Evolutionary conservation across 2,113 vertebrate genomes (phyloP), one percentile per base, ranked within the genome.

Genomic region (Myrmophylax atrothorax): DNA sequence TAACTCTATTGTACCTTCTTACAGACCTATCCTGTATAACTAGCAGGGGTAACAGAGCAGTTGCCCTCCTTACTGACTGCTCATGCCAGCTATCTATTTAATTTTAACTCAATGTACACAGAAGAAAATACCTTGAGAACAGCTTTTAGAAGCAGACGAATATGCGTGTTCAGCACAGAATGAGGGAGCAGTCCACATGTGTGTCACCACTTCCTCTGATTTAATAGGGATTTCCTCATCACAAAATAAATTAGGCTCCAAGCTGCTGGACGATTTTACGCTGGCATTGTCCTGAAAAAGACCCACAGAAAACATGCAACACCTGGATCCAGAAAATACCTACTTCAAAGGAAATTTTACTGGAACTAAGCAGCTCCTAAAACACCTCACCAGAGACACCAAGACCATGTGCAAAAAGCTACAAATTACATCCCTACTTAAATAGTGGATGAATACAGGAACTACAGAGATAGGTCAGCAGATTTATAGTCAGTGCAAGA

Each of bases 141-240:
- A 99, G 92, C 99, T 99, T 97, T 99, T 99, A 56, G 99, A 99
- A 87, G 99, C 99, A 42, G 99, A 99, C 1, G 99, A 99, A 93
- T 99, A 99, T 2, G 99, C 99, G 2, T 99, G 99, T 28, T 99
- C 99, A 0, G 99, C 98, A 69, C 99, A 99, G 97, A 99, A 99
- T 0, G 99, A 99, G 26, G 99, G 99, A 22, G 98, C 98, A 8
- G 99, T 99, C 99, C 99, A 99, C 99, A 99, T 99, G 97, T 99
- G 99, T 84, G 99, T 99, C 84, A 99, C 99, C n/a, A 99, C 99
- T 95, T 99, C 99, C 95, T 99, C 99, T 12, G 99, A 99, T 87
- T 99, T 99, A 31, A 99, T 99, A 4, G 99, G 99, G 67, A 99
- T 99, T 97, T 99, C 99, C 94, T 99, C 99, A 89, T 99, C 99